These are phyloP conservation scores for Phataginus tetradactyla DNA, from an alignment of 2,797 vertebrate genomes.

Conservation along the genomic window DNA sequence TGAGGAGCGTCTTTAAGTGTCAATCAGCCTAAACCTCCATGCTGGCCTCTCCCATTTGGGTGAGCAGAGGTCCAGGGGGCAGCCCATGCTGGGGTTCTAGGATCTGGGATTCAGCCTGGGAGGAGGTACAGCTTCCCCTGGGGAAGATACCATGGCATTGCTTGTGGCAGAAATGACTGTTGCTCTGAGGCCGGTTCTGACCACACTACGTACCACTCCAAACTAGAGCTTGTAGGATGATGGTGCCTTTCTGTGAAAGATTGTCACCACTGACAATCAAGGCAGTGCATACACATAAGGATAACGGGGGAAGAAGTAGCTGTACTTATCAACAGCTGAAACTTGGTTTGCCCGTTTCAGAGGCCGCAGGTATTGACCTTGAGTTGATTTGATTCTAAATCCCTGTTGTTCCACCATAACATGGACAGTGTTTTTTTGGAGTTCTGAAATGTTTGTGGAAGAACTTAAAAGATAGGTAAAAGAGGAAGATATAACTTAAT, in stretches of 20 bases:
- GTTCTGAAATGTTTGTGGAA: background rate
- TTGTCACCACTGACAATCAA: background rate
- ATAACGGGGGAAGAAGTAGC: background rate
- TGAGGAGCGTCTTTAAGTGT: background rate
- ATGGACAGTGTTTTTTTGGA: background rate
- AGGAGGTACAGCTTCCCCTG: background rate
- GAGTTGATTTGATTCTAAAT: background rate
- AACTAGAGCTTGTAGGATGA: background rate
- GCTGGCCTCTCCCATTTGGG: too few species aligned
- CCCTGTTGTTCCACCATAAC: background rate
- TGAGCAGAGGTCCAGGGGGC: background rate
- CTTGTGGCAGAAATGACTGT: background rate
- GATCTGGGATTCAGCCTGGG: background rate
- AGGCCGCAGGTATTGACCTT: background rate
- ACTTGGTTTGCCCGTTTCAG: background rate
- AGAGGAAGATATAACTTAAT: background rate
- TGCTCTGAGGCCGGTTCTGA: background rate
- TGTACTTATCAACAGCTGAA: background rate
- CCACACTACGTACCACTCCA: background rate
- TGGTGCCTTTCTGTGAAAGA: background rate
- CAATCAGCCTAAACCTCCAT: background rate
- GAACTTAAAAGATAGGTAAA: background rate
- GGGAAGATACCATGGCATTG: background rate
- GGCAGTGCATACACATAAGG: background rate
- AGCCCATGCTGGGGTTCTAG: background rate